These are phyloP conservation scores for Oreochromis grahami DNA, from an alignment of 2,797 vertebrate genomes.

Conservation along the genomic window DNA sequence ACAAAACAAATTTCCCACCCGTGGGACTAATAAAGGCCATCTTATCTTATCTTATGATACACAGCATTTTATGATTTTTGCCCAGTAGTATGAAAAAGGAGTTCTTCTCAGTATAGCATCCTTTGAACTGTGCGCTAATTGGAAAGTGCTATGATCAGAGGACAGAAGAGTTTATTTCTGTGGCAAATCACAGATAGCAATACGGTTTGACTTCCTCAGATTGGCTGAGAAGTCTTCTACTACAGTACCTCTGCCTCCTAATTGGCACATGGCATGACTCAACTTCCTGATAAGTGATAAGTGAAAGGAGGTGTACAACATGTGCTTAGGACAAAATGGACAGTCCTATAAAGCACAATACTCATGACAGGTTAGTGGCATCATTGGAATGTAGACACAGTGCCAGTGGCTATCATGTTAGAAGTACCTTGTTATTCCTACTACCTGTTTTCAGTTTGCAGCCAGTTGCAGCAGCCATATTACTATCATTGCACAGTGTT, in stretches of 20 bases:
- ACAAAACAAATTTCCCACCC: too few species aligned
- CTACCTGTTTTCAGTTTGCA: constrained; percentile 52
- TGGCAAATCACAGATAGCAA: constrained; percentile 53
- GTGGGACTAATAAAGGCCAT: too few species aligned
- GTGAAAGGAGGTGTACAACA: constrained; percentile 55
- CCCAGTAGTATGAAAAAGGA: neutral
- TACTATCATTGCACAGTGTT: constrained; percentile 23
- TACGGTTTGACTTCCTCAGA: constrained; percentile 37
- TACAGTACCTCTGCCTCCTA: constrained; percentile 57
- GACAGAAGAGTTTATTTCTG: constrained; percentile 1
- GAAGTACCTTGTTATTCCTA: constrained; percentile 49
- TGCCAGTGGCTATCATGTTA: constrained; percentile 65
- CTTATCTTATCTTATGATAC: too few species aligned
- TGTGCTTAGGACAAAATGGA: constrained; percentile 56
- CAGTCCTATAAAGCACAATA: constrained; percentile 33
- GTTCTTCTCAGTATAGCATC: constrained; percentile 25
- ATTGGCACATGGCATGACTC: constrained; percentile 70
- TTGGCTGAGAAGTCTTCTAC: constrained; percentile 51
- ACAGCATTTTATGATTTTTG: constrained; percentile 12
- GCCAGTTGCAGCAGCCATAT: constrained; percentile 24
- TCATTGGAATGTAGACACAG: constrained; percentile 26
- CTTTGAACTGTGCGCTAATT: constrained; percentile 33
- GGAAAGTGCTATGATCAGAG: constrained; percentile 36
- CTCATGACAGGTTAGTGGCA: constrained; percentile 55
- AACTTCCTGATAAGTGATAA: constrained; percentile 65